Percentiles rank a stretch among this genome's conserved stretches.
Evolutionary conservation across 2,113 vertebrate species (phyloP).

Genomic region (Ancistrus triradiatus): DNA sequence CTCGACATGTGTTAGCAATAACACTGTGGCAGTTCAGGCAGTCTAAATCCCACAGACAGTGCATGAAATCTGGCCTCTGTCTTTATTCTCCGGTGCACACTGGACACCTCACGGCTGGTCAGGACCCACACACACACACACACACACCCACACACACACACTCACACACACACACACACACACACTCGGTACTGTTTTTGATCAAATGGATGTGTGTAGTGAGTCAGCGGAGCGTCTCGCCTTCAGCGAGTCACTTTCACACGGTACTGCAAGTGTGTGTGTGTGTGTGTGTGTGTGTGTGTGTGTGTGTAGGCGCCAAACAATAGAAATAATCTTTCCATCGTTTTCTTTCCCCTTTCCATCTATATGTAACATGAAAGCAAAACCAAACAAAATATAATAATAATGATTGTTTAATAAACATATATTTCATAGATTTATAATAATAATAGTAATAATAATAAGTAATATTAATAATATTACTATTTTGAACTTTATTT

Average conservation of each 20-base stretch:
- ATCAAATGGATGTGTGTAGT: constrained; percentile 28
- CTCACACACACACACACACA: constrained; percentile 8
- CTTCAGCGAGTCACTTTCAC: too few species aligned
- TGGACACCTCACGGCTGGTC: constrained; percentile 41
- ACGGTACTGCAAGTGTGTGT: too few species aligned
- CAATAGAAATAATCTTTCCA: constrained; percentile 14
- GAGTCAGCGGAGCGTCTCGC: constrained; percentile 8
- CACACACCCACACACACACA: constrained; percentile 27
- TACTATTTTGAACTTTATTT: too few species aligned
- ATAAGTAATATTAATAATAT: too few species aligned
- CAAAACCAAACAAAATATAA: not conserved
- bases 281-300: not conserved
- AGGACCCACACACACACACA: constrained; percentile 35
- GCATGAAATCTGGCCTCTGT: constrained; percentile 42
- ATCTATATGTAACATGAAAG: not conserved
- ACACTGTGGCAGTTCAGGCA: constrained; percentile 45
- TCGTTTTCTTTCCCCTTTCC: not conserved
- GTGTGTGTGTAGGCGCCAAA: constrained; percentile 4
- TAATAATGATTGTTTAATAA: constrained; percentile 1
- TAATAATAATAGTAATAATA: too few species aligned
- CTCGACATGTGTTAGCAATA: constrained; percentile 50
- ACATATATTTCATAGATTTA: too few species aligned
- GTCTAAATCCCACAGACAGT: constrained; percentile 44
- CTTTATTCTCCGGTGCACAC: constrained; percentile 40
- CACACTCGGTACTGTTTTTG: constrained; percentile 8